These are phyloP conservation scores for Trachelus stipa DNA, from an alignment of 2,888 invertebrate genomes.

Conservation along the genomic window DNA sequence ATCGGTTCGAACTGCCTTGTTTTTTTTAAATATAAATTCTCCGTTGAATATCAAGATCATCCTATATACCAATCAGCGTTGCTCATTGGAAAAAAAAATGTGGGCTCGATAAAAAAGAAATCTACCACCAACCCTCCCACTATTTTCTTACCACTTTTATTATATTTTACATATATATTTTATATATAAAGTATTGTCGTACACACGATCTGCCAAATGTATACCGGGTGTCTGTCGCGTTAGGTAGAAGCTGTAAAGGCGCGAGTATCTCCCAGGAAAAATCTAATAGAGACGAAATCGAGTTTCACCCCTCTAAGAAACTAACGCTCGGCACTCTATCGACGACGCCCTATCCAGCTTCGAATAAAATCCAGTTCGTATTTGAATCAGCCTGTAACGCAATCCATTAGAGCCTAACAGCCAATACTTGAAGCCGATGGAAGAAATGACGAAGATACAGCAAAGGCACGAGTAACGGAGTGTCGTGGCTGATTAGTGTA, in stretches of 20 bases:
- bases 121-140: too few relatives aligned
- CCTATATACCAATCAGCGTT: too few relatives aligned
- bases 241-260: not conserved
- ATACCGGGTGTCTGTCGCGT: not conserved
- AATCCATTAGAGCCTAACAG: slow-evolving; percentile 66
- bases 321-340: slow-evolving; percentile 40
- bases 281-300: slow-evolving; percentile 64
- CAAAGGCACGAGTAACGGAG: slow-evolving; percentile 23
- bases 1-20: slow-evolving; percentile 32
- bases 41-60: too few relatives aligned
- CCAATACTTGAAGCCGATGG: slow-evolving; percentile 54
- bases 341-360: slow-evolving; percentile 33
- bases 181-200: too few relatives aligned
- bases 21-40: too few relatives aligned
- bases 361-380: slow-evolving; percentile 64
- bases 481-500: slow-evolving; percentile 56
- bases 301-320: slow-evolving; percentile 55
- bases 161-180: too few relatives aligned
- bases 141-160: too few relatives aligned
- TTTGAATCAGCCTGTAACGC: slow-evolving; percentile 65
- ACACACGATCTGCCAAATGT: too few relatives aligned
- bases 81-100: too few relatives aligned
- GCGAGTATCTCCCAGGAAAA: slow-evolving; percentile 44
- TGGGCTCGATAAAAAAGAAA: too few relatives aligned
- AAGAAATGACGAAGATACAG: slow-evolving; percentile 25